Evolutionary conservation across 2,888 invertebrate species (phyloP), one percentile per base, ranked within the genome.

Genomic region (Sarcophaga subvicina): DNA sequence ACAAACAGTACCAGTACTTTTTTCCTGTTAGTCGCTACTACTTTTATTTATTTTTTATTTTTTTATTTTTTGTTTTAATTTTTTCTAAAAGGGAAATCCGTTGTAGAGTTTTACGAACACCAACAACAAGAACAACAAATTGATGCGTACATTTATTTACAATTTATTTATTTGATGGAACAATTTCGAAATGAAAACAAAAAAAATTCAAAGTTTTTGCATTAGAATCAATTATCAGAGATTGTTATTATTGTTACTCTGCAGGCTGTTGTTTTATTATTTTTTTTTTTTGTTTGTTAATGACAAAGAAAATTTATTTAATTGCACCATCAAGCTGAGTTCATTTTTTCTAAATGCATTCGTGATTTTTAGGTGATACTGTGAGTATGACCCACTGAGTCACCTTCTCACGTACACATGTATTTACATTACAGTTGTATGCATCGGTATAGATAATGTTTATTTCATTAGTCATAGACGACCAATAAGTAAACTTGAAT

Each of bases 51-150:
- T 10, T 37, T 37, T 37, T 37, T 37, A 8, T 8, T 37, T 37
- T 37, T 37, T 37, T 37, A 37, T 6, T 8, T 37, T 37, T 37
- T 37, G 37, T 37, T 37, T 37, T 37, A 37, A 37, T 62, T 81
- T 79, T 87, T 82, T 84, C 67, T 84, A 84, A 87, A 87, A 87
- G 87, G 87, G 87, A 87, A 87, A 87, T 87, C 87, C 87, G 87
- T 71, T 83, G 86, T 76, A 49, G 17, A 83, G 69, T 79, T 73
- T 73, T 59, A 22, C 54, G 54, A 71, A 62, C 54, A 64, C 45
- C 66, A 77, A 69, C 70, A 54, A 49, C 27, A 60, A 76, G 60
- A 73, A 60, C 10, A 62, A 69, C 72, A 49, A 22, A 72, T 69
- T 71, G 54, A 80, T 86, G 83, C 86, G 83, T 86, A 72, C 17